These are phyloP conservation scores for Rhegmatorhina hoffmannsi DNA, from an alignment of 2,113 vertebrate genomes.

Conservation along the genomic window DNA sequence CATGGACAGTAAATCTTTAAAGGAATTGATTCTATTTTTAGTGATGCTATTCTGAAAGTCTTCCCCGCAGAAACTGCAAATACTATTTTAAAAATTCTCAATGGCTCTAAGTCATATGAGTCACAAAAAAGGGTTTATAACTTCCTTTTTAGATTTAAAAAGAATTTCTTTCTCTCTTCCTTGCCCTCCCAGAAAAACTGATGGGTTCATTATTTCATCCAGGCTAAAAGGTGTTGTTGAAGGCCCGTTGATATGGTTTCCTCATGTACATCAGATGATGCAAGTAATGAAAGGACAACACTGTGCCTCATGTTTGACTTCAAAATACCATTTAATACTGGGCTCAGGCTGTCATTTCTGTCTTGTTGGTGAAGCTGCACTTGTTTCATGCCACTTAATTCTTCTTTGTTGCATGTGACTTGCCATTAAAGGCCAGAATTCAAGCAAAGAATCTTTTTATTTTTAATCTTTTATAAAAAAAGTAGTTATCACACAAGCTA, in stretches of 20 bases:
- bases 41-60: slow-evolving; percentile 18
- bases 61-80: slow-evolving; percentile 36
- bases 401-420: neutral
- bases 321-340: neutral
- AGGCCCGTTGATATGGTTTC: neutral
- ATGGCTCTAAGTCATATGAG: slow-evolving; percentile 38
- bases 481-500: neutral
- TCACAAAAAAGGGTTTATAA: slow-evolving; percentile 7
- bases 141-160: neutral
- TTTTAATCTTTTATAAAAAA: neutral
- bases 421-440: neutral
- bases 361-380: neutral
- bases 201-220: neutral
- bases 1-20: slow-evolving; percentile 18
- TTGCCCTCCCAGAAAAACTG: neutral
- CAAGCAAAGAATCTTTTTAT: neutral
- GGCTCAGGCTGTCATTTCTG: neutral
- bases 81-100: slow-evolving; percentile 44
- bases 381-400: neutral
- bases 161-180: neutral
- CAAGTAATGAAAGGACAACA: neutral
- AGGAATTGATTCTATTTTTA: slow-evolving; percentile 32
- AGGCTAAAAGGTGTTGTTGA: neutral
- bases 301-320: neutral
- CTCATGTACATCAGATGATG: neutral